Conservation (phyloP, 2,113 vertebrate species). For the Upupa epops region DNA sequence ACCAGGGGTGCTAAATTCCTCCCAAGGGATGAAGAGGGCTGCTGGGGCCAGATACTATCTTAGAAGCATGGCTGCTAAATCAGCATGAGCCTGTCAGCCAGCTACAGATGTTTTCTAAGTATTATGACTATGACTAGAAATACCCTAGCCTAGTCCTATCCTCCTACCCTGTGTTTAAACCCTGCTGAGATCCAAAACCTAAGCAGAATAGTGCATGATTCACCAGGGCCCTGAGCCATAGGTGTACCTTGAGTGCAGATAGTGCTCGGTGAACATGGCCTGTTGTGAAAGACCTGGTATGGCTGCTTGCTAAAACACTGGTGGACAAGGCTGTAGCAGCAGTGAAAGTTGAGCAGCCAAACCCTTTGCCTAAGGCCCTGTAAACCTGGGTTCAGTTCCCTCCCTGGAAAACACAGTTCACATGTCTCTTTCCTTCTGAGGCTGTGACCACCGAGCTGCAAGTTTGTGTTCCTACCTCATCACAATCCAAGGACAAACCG, state of each 20-base stretch:
- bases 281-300: neutral
- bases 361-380: neutral
- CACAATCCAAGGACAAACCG: accelerated
- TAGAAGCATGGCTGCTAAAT: neutral
- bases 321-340: neutral
- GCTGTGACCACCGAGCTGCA: neutral
- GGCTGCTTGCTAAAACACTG: neutral
- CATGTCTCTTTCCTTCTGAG: neutral
- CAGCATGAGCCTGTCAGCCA: neutral
- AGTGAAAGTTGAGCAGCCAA: neutral
- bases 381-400: neutral
- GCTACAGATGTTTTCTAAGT: neutral
- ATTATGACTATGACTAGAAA: slow-evolving; percentile 20
- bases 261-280: accelerated
- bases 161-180: neutral
- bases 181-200: neutral
- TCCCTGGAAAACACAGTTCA: neutral
- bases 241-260: neutral
- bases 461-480: neutral
- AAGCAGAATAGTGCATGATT: neutral
- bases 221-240: neutral
- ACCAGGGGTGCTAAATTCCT: neutral
- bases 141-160: neutral
- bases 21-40: neutral
- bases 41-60: neutral